A percentile compares a stretch with the other conserved stretches of the same genome.
Evolutionary conservation across 2,888 invertebrate genomes (phyloP).

Genomic region (Augiades crinisus): DNA sequence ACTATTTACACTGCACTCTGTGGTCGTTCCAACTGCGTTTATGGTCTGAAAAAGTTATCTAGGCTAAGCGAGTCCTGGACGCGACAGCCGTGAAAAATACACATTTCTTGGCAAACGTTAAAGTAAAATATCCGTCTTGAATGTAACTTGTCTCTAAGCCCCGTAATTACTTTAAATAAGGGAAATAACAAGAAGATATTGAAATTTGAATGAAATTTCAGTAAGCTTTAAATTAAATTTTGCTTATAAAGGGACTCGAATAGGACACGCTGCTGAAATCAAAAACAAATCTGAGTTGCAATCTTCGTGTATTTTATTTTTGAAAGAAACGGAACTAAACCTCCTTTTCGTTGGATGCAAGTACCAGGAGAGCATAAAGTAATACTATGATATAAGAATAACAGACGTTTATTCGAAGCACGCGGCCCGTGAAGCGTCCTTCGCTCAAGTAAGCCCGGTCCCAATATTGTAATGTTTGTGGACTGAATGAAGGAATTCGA

Average conservation of each 20-base stretch:
- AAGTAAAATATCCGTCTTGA: constrained; percentile 4
- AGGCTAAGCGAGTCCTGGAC: constrained; percentile 22
- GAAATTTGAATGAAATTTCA: constrained; percentile 8
- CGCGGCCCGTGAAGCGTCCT: constrained; percentile 54
- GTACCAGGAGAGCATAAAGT: constrained; percentile 47
- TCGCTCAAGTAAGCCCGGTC: constrained; percentile 37
- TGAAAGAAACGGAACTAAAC: neutral
- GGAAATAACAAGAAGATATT: too few species aligned
- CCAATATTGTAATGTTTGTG: constrained; percentile 19
- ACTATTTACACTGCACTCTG: neutral
- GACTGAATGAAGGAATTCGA: constrained; percentile 7
- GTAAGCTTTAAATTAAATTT: too few species aligned
- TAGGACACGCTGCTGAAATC: too few species aligned
- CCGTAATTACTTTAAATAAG: constrained; percentile 17
- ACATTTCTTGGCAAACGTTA: constrained; percentile 24
- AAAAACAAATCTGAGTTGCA: too few species aligned
- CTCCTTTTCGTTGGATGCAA: constrained; percentile 36
- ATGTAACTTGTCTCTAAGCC: constrained; percentile 2
- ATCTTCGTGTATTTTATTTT: too few species aligned
- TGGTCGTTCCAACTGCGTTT: constrained; percentile 9
- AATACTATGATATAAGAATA: constrained; percentile 46
- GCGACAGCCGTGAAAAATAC: constrained; percentile 25
- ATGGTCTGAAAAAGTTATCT: constrained; percentile 19
- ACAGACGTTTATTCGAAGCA: constrained; percentile 48
- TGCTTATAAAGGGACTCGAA: too few species aligned